Evolutionary conservation across 2,888 invertebrate species (phyloP), one percentile per base, ranked within the genome.

Genomic region (Subacronicta megacephala): DNA sequence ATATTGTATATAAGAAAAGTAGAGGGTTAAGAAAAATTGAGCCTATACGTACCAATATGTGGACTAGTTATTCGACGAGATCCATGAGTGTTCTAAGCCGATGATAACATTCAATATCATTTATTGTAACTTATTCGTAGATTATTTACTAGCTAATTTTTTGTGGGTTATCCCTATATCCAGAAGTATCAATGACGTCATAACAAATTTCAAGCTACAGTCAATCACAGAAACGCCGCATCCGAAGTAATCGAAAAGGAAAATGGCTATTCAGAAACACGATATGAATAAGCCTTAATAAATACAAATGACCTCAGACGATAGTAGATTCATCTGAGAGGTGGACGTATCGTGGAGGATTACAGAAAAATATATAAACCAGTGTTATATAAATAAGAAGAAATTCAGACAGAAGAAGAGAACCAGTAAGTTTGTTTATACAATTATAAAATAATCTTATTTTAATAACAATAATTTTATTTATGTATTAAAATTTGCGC

Each of bases 261-360:
- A 75, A 72, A 70, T 60, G 31, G 35, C 15, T 61, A 31, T 42
- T 26, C 59, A 62, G 50, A 62, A 42, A 56, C 57, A 37, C 42
- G 46, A 46, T 70, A 77, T 78, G 72, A 75, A 80, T 77, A 76
- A 62, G 37, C 50, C 55, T 52, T 68, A 56, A 71, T 70, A 68
- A 38, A 66, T 64, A 63, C 29, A 54, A 57, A 59, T 52, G 50
- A 31, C 56, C 63, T 64, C 83, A 83, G 72, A 81, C 54, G 65
- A 56, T 47, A 52, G 51, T 47, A 49, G 56, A 62, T 51, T 26
- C 54, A 55, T 57, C 67, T 43, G 35, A 12, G 52, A 38, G 60
- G 54, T 53, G 66, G 77, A 82, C 83, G 83, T 80, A 42, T 71
- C 40, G 60, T 47, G 63, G 36, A 29, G 10, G 53, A 44, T 15